Evolutionary conservation across 2,113 vertebrate genomes (phyloP).

Genomic region (Ailuropoda melanoleuca): DNA sequence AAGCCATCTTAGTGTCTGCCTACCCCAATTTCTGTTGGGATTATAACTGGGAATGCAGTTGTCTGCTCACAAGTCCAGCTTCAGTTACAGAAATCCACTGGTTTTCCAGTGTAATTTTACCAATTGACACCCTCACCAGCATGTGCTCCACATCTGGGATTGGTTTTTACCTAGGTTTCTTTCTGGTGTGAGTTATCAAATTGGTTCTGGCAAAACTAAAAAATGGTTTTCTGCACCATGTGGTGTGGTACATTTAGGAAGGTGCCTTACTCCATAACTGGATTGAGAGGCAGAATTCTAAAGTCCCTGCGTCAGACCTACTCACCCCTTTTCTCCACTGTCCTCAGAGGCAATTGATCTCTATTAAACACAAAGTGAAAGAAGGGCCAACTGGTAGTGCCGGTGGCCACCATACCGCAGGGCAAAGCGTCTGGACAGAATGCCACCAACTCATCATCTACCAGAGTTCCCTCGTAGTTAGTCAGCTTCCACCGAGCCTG

Average conservation of each 20-base stretch:
- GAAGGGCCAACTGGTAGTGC: background rate
- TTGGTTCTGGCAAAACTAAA: background rate
- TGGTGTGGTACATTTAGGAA: background rate
- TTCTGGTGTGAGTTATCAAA: slow-evolving; percentile 11
- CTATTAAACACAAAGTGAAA: background rate
- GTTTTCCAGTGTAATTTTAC: background rate
- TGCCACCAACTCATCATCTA: background rate
- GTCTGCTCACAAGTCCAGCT: background rate
- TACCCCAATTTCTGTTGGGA: background rate
- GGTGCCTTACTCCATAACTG: background rate
- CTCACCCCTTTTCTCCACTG: background rate
- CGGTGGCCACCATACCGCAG: background rate
- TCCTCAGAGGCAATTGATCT: background rate
- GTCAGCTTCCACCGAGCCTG: background rate
- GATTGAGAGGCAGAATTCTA: background rate
- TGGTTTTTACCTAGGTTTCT: slow-evolving; percentile 2
- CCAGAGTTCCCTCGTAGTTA: background rate
- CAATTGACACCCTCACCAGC: background rate
- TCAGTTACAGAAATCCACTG: background rate
- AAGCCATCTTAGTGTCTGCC: background rate
- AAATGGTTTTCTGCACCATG: background rate
- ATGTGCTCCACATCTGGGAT: background rate
- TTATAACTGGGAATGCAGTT: background rate
- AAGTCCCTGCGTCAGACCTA: background rate
- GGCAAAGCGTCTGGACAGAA: background rate